Evolutionary conservation across 2,888 invertebrate genomes (phyloP).

Genomic region (Lepidochrysops patricia): DNA sequence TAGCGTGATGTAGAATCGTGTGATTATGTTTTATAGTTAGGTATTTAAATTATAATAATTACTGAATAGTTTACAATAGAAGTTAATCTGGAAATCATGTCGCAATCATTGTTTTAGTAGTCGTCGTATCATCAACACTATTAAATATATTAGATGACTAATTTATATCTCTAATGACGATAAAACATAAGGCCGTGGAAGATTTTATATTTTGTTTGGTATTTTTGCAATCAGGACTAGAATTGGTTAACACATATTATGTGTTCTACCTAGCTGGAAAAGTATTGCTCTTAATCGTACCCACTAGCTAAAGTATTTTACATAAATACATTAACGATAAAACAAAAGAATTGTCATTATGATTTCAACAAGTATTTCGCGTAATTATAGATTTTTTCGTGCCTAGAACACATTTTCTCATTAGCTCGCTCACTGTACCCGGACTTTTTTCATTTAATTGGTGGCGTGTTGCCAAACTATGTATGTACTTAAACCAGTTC

Average conservation of each 20-base stretch:
- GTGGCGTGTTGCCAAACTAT: conserved; percentile 30
- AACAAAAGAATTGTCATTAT: not conserved
- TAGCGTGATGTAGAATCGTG: too few species aligned
- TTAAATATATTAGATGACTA: not conserved
- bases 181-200: not conserved
- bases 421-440: conserved; percentile 17
- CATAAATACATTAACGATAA: not conserved
- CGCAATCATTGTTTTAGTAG: not conserved
- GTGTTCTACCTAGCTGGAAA: too few species aligned
- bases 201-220: not conserved
- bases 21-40: too few species aligned
- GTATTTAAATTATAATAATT: too few species aligned
- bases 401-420: conserved; percentile 15
- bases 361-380: not conserved
- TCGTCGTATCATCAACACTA: not conserved
- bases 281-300: too few species aligned
- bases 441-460: conserved; percentile 23
- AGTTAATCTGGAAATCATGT: not conserved
- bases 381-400: not conserved
- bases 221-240: too few species aligned
- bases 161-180: not conserved
- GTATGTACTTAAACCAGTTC: conserved; percentile 25
- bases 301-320: not conserved
- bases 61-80: not conserved
- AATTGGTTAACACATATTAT: too few species aligned